Percentiles rank a stretch among this genome's conserved stretches.
These are phyloP conservation scores for Palythoa caribaeorum DNA, from an alignment of 92 coral and sea anemone species.

Conservation along the genomic window DNA sequence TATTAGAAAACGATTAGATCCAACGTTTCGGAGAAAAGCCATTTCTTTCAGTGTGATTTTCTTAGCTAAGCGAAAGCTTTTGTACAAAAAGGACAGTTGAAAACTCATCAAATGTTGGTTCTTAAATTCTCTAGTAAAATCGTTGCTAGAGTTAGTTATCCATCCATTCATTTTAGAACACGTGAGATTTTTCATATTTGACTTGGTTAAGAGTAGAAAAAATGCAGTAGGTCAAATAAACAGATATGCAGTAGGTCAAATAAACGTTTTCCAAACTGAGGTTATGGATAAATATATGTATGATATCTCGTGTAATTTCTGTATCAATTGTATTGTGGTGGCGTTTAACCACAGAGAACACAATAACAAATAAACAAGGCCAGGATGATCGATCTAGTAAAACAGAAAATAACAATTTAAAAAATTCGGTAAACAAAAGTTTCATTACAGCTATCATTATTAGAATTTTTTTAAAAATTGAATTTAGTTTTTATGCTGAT, in stretches of 20 bases:
- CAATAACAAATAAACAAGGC: conserved; percentile 3
- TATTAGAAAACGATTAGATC: too few relatives aligned
- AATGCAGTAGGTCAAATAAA: background rate
- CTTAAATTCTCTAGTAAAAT: background rate
- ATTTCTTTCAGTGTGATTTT: conserved; percentile 56
- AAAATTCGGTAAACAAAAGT: background rate
- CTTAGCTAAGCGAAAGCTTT: conserved; percentile 68
- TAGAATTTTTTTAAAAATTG: background rate
- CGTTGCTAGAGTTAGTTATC: background rate
- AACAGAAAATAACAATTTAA: background rate
- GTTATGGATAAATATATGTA: background rate
- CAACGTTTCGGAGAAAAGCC: conserved; percentile 55
- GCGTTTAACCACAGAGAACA: background rate
- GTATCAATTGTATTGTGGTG: background rate
- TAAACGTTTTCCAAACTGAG: background rate
- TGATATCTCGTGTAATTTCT: background rate
- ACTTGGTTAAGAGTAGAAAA: background rate
- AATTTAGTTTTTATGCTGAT: background rate
- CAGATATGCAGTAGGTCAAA: background rate
- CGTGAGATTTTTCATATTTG: background rate
- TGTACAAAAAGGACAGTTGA: conserved; percentile 72
- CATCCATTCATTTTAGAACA: background rate
- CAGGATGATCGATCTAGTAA: background rate
- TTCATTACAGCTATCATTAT: background rate
- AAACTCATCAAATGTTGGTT: conserved; percentile 64